Base-by-base conservation (phyloP, 1,140 invertebrate genomes). In the Delia radicum region DNA sequence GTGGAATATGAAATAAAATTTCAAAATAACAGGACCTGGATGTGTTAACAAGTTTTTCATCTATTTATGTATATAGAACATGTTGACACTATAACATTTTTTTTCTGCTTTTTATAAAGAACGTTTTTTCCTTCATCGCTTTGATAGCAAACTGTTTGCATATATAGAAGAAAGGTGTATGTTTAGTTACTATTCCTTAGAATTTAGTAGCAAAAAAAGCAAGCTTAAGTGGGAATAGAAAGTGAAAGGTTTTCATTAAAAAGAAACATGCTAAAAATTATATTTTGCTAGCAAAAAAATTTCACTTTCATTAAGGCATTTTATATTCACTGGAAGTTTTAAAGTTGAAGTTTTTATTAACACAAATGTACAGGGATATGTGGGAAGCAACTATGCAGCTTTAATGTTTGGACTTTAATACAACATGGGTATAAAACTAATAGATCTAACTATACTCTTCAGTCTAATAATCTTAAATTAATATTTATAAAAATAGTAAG, bases 111-210 rank as follows among this genome's bases (percentile, higher is more conserved):
- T n/a, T n/a, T n/a, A n/a, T n/a, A n/a, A n/a, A n/a, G n/a, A n/a
- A n/a, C 8, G 1, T 21, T 55, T 21, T 55, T 55, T 5, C 18
- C 48, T 21, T 55, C 18, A 21, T 8, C 13, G 1, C 33, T 37
- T 37, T 37, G 8, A 10, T 37, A 10, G 8, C 8, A 37, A 10
- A 10, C 13, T 37, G 1, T 2, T 37, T 37, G 1, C 46, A 55
- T 18, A 55, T 18, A 55, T 15, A 55, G 48, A 10, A 21, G 48
- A 55, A 55, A 55, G 48, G 48, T 55, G 12, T 42, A 15, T 15
- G 37, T 55, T 55, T 55, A 18, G 48, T 55, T 55, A 55, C 48
- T 55, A 55, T 55, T 55, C 48, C 48, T 55, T 55, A 55, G 48
- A 55, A 55, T 21, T 21, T n/a, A n/a, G n/a, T n/a, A 10, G 37